Evolutionary conservation across 2,113 vertebrate species (phyloP).

Genomic region (cat (Felis catus)): F.catus_Fca126_mat1.0 CM031421.1:26246501-26247000

Average conservation of each 20-base stretch:
- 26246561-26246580: too few species aligned
- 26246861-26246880: not conserved
- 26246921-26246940: not conserved
- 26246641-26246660: too few species aligned
- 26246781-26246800: not conserved
- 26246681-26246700: not conserved
- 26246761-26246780: not conserved
- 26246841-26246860: not conserved
- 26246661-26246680: too few species aligned
- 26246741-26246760: not conserved
- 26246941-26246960: not conserved
- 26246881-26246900: not conserved
- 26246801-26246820: not conserved
- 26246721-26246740: conserved; percentile 45
- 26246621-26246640: too few species aligned
- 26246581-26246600: not conserved
- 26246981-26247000: not conserved
- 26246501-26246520: conserved; percentile 4
- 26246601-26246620: too few species aligned
- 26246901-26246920: not conserved
- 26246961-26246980: not conserved
- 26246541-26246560: conserved; percentile 25
- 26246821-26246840: not conserved
- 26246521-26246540: conserved; percentile 29
- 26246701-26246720: not conserved